These are phyloP conservation scores for Pachypanchax playfairii DNA, from an alignment of 2,113 vertebrate genomes.

Conservation along the genomic window DNA sequence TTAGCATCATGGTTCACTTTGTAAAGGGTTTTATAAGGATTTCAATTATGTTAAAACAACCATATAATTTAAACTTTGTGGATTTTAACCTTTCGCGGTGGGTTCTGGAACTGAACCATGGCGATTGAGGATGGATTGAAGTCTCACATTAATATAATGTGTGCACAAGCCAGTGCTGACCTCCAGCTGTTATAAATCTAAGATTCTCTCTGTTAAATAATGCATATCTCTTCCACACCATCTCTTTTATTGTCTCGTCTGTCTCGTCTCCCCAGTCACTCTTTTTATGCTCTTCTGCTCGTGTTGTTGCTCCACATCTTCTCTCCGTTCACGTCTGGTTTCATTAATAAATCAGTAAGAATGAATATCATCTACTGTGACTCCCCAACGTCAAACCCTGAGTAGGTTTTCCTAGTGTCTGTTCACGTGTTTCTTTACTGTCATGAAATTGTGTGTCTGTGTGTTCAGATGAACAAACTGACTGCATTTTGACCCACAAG, in stretches of 20 bases:
- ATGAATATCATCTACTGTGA: conserved; percentile 21
- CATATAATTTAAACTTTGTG: too few species aligned
- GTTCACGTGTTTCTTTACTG: background rate
- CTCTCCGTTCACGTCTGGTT: conserved; percentile 11
- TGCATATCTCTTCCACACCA: conserved; percentile 31
- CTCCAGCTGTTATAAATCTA: conserved; percentile 63
- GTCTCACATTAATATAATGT: too few species aligned
- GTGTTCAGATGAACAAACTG: background rate
- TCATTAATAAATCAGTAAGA: conserved; percentile 58
- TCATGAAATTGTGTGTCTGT: background rate
- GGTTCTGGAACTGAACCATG: too few species aligned
- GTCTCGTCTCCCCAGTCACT: background rate
- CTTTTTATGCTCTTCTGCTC: background rate
- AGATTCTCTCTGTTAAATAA: conserved; percentile 57
- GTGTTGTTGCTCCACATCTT: conserved; percentile 3
- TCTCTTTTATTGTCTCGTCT: conserved; percentile 33
- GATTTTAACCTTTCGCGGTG: too few species aligned
- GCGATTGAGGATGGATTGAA: too few species aligned
- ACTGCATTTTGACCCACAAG: conserved; percentile 13
- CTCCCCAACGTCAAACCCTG: conserved; percentile 3
- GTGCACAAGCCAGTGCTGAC: conserved; percentile 17
- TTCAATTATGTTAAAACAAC: too few species aligned
- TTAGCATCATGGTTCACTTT: too few species aligned
- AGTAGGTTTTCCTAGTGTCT: conserved; percentile 5
- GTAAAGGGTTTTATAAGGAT: too few species aligned